Conservation (phyloP, 2,797 vertebrate species). For the Xenopus petersii region DNA sequence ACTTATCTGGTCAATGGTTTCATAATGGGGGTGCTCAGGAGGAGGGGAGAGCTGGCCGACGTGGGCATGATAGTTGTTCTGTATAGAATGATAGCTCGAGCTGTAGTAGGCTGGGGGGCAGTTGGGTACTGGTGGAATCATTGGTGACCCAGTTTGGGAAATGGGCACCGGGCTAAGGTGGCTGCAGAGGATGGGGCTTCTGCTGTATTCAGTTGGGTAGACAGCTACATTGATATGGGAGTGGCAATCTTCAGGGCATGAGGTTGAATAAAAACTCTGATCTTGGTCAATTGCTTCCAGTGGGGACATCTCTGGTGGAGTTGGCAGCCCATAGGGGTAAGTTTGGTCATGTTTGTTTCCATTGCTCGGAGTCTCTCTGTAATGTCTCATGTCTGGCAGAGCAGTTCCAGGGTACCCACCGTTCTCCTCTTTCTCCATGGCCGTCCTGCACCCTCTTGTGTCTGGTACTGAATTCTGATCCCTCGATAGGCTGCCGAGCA, state of each 20-base stretch:
- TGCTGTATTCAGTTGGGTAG: conserved; percentile 67
- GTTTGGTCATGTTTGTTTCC: conserved; percentile 74
- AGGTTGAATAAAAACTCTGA: conserved; percentile 80
- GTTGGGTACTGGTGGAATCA: conserved; percentile 65
- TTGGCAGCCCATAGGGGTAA: conserved; percentile 92
- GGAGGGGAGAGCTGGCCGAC: conserved; percentile 92
- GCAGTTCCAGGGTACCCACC: conserved; percentile 68
- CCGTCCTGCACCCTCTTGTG: conserved; percentile 68
- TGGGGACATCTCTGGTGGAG: conserved; percentile 94
- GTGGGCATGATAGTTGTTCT: conserved; percentile 73
- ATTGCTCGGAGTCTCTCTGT: conserved; percentile 70
- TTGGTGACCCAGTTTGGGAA: conserved; percentile 61
- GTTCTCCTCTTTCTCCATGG: conserved; percentile 70
- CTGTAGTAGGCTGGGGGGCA: conserved; percentile 78
- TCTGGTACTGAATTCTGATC: conserved; percentile 82
- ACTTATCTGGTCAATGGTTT: conserved; percentile 90
- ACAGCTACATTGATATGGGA: conserved; percentile 65
- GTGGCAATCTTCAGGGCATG: conserved; percentile 73
- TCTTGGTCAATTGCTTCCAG: conserved; percentile 89
- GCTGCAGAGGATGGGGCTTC: conserved; percentile 71
- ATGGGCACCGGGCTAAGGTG: conserved; percentile 75
- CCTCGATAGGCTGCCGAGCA: conserved; percentile 77
- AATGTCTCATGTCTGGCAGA: conserved; percentile 77
- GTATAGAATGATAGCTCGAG: conserved; percentile 65
- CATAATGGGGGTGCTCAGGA: conserved; percentile 82